Evolutionary conservation across 2,888 invertebrate genomes (phyloP), one percentile per base, ranked within the genome.

Genomic region (Fissipunctia ypsillon): DNA sequence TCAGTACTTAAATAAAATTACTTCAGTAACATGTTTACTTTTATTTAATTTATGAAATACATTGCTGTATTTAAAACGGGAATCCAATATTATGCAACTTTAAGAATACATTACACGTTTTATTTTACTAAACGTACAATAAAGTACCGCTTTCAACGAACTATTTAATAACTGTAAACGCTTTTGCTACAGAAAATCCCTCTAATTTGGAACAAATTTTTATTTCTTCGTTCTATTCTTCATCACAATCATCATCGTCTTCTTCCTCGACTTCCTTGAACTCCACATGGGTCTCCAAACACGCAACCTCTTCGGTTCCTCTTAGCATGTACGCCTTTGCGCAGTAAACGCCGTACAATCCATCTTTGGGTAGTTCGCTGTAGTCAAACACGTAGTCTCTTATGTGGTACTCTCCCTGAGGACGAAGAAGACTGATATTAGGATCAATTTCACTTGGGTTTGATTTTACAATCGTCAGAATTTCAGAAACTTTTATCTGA

Each of bases 271-370:
- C 16, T 25, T 80, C 67, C 19, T 61, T 59, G 57, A 86, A 86
- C 25, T 86, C 85, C 16, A 78, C 14, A 16, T 68, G 60, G 0
- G 73, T 0, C 28, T 85, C 73, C 1, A 87, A 2, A 50, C 87
- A 86, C 45, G 80, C 76, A 0, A 80, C 59, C 19, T 81, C 76
- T 2, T 68, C 50, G 4, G 57, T 19, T 0, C 38, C 84, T 5
- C 22, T 35, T n/a, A 81, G 35, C 0, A 73, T 35, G 14, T 19
- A 70, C 3, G 43, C 50, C 3, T 19, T 48, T 3, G 81, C 84
- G 25, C 66, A 48, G 61, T 14, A 83, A 0, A 1, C 6, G 14
- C 83, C 83, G 25, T 81, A 84, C 0, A 67, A 12, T 0, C 54
- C 69, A 9, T 84, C 72, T 6, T 3, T 6, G 0, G 83, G 83